Percentiles rank a stretch among this genome's conserved stretches.
Evolutionary conservation across 2,113 vertebrate genomes (phyloP).

Genomic region (Myiozetetes cayanensis): DNA sequence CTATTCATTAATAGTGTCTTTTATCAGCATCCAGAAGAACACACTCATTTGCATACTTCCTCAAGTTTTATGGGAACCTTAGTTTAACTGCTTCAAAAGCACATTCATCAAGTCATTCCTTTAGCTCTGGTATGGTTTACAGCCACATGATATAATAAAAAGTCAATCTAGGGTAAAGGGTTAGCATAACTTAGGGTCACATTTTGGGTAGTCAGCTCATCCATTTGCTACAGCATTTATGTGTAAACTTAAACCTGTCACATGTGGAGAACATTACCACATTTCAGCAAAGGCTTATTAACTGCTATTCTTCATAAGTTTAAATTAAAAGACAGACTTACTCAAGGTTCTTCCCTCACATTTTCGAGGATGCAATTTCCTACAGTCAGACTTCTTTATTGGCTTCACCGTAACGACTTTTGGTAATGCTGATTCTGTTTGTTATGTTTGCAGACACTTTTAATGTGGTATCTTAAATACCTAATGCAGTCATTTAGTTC

Average conservation of each 20-base stretch:
- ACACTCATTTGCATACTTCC: conserved; percentile 41
- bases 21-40: neutral
- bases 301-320: conserved; percentile 30
- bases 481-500: neutral
- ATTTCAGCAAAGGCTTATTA: conserved; percentile 52
- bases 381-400: neutral
- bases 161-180: conserved; percentile 5
- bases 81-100: neutral
- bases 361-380: neutral
- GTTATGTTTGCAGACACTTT: neutral
- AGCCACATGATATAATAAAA: neutral
- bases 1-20: conserved; percentile 15
- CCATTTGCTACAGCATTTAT: neutral
- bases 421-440: neutral
- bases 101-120: conserved; percentile 11
- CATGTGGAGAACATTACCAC: neutral
- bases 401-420: neutral
- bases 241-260: conserved; percentile 47
- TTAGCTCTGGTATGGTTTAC: neutral
- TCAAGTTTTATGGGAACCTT: conserved; percentile 5
- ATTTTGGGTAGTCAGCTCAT: conserved; percentile 16
- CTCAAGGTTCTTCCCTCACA: neutral
- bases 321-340: conserved; percentile 43
- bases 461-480: neutral
- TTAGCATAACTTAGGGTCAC: conserved; percentile 37